Percentiles rank a stretch among this genome's conserved stretches.
Evolutionary conservation across 2,888 invertebrate species (phyloP).

Genomic region (Drosophila mettleri): DNA sequence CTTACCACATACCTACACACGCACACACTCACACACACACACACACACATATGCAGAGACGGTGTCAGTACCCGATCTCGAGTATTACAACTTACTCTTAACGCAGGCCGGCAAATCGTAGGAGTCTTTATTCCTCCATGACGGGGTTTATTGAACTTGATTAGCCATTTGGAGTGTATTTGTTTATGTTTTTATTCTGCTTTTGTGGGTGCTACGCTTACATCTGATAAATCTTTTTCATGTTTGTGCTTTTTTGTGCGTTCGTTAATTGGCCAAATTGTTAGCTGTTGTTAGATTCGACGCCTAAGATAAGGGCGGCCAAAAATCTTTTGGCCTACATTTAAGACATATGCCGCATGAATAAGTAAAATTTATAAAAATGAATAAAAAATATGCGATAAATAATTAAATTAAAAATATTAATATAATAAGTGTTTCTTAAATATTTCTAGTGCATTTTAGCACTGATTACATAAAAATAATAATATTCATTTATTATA

Average conservation of each 20-base stretch:
- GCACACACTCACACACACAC: neutral
- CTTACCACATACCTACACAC: slow-evolving; percentile 3
- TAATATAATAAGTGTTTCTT: too few species aligned
- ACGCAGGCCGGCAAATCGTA: slow-evolving; percentile 13
- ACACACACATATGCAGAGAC: slow-evolving; percentile 46
- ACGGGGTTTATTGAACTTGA: slow-evolving; percentile 59
- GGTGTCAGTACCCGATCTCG: slow-evolving; percentile 45
- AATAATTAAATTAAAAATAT: neutral
- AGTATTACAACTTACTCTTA: slow-evolving; percentile 49
- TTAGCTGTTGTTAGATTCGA: slow-evolving; percentile 28
- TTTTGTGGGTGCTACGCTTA: slow-evolving; percentile 15
- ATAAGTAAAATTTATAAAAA: neutral
- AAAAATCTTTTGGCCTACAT: slow-evolving; percentile 44
- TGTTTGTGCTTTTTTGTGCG: slow-evolving; percentile 1
- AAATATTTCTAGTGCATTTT: neutral
- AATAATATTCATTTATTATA: slow-evolving; percentile 8
- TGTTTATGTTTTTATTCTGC: slow-evolving; percentile 1
- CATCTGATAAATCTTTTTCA: slow-evolving; percentile 15
- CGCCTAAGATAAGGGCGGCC: slow-evolving; percentile 29
- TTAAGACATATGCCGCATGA: neutral
- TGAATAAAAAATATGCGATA: neutral
- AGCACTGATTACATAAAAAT: neutral
- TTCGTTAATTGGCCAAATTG: slow-evolving; percentile 33
- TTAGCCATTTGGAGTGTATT: slow-evolving; percentile 26
- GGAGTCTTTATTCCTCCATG: slow-evolving; percentile 13